Percentiles rank a stretch among this genome's conserved stretches.
Conservation (phyloP, 2,797 vertebrate species). For the Notolabrus celidotus region DNA sequence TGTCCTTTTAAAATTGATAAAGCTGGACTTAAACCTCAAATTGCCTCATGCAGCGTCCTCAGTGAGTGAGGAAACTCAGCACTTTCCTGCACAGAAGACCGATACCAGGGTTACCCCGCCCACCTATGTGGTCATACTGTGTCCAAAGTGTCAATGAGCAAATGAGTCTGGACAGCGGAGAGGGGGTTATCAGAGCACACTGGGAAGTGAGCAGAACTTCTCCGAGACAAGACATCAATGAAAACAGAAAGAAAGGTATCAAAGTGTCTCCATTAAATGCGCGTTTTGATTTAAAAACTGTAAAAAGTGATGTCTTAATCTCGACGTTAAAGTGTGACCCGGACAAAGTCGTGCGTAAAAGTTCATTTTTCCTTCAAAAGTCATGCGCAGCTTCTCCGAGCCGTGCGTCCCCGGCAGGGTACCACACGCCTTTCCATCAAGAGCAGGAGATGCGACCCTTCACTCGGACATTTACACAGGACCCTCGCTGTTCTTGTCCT, state of each 20-base stretch:
- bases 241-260: not conserved
- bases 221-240: not conserved
- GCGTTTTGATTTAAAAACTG: not conserved
- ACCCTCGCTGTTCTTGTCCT: slow-evolving; percentile 86
- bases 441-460: slow-evolving; percentile 87
- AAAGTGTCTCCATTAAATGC: not conserved
- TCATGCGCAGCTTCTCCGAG: slow-evolving; percentile 58
- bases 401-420: slow-evolving; percentile 77
- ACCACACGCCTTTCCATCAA: slow-evolving; percentile 86
- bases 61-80: not conserved
- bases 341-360: slow-evolving; percentile 38
- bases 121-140: slow-evolving; percentile 83
- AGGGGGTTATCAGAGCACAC: slow-evolving; percentile 67
- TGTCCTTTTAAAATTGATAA: not conserved
- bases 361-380: slow-evolving; percentile 21
- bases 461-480: slow-evolving; percentile 84
- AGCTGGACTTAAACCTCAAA: not conserved
- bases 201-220: not conserved
- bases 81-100: slow-evolving; percentile 21
- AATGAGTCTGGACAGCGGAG: slow-evolving; percentile 85
- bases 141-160: slow-evolving; percentile 91
- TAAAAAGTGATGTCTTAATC: not conserved
- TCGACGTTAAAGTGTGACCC: not conserved
- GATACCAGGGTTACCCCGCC: slow-evolving; percentile 89
- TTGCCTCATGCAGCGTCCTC: not conserved